Percentiles rank a stretch among this genome's conserved stretches.
Conservation (phyloP, 2,113 vertebrate genomes). For the Phycodurus eques region DNA sequence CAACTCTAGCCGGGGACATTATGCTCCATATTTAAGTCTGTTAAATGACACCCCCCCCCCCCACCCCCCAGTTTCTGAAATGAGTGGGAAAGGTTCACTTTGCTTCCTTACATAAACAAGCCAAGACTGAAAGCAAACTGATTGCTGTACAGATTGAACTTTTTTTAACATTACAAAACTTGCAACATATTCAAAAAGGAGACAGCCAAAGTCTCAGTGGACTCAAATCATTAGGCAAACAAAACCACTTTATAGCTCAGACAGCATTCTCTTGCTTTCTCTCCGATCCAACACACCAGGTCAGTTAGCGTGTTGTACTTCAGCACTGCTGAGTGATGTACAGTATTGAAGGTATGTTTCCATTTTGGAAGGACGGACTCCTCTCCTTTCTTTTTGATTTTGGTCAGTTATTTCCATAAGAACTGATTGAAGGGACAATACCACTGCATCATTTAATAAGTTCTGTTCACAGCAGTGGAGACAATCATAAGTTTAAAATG, state of each 20-base stretch:
- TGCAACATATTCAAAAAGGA: conserved; percentile 48
- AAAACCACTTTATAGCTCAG: conserved; percentile 43
- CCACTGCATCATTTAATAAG: background rate
- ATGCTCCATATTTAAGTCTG: conserved; percentile 51
- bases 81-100: conserved; percentile 47
- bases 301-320: conserved; percentile 60
- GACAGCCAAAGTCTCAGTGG: conserved; percentile 49
- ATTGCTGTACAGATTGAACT: conserved; percentile 56
- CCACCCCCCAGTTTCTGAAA: conserved; percentile 11
- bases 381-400: background rate
- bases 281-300: conserved; percentile 48
- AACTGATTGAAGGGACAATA: too few relatives aligned
- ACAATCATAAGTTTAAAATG: too few relatives aligned
- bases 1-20: conserved; percentile 41
- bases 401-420: background rate
- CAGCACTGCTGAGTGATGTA: conserved; percentile 48
- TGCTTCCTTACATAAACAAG: conserved; percentile 41
- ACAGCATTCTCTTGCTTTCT: conserved; percentile 10
- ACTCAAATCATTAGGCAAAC: conserved; percentile 55
- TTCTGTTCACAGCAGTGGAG: background rate
- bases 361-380: conserved; percentile 14
- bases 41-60: conserved; percentile 17
- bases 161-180: conserved; percentile 33
- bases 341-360: conserved; percentile 22
- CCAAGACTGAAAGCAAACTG: conserved; percentile 39